Conservation (phyloP, 2,888 invertebrate genomes). For the Oasisia sp. region DNA sequence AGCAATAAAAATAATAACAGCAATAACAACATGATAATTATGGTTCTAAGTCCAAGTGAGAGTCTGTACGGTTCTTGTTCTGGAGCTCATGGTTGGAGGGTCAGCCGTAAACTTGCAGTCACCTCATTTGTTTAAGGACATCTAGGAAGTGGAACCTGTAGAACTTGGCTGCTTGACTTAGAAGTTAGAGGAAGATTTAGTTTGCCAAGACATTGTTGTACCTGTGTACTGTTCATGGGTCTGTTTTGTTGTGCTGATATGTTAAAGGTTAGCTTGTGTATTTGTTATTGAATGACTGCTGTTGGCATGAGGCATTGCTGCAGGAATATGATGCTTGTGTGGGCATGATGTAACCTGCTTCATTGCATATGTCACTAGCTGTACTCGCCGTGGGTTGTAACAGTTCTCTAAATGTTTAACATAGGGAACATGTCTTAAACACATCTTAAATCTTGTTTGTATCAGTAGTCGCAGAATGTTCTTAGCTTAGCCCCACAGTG, state of each 20-base stretch:
- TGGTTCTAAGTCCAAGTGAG: background rate
- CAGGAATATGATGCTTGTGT: background rate
- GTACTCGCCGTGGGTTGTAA: background rate
- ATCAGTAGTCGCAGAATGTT: background rate
- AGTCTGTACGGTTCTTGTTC: background rate
- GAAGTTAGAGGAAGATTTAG: background rate
- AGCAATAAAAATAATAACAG: background rate
- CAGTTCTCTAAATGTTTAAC: background rate
- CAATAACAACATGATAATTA: background rate
- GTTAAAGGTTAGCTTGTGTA: background rate
- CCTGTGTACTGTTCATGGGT: background rate
- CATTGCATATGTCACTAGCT: background rate
- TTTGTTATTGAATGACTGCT: background rate
- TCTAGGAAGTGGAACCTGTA: too few relatives aligned
- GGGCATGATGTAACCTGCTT: background rate
- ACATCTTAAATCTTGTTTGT: background rate
- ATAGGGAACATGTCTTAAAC: background rate
- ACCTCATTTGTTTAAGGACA: background rate
- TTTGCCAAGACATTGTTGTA: background rate
- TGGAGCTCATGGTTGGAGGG: background rate
- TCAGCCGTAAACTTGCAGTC: background rate
- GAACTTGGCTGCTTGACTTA: too few relatives aligned
- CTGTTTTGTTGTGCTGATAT: background rate
- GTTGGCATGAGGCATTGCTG: background rate
- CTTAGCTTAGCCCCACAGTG: background rate